Base-by-base conservation (phyloP, 1,140 invertebrate genomes). In the Scylla paramamosain region DNA sequence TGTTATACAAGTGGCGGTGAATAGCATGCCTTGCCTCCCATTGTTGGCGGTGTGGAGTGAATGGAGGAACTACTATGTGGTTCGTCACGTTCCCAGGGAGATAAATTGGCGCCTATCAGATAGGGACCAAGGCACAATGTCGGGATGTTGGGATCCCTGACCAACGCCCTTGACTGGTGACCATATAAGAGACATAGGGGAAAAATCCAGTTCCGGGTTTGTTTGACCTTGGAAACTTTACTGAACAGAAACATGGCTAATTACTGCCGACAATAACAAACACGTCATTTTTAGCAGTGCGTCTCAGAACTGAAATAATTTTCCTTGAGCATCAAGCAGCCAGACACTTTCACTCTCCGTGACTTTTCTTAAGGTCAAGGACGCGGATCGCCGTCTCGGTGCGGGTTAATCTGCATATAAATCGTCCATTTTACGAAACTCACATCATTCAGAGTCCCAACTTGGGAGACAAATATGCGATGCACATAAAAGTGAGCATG, bases 141-240 rank as follows among this genome's bases (percentile, higher is more conserved):
- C 67, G 67, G 67, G 67, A 77, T 77, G 67, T 77, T 77, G 67
- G 67, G 67, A n/a, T 77, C 67, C n/a, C n/a, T 77, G 25, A 77
- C 67, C n/a, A n/a, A n/a, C n/a, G 67, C n/a, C n/a, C 67, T 6
- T 25, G 67, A 77, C 4, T n/a, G n/a, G n/a, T 77, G 16, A 77
- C 16, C 52, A 59, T 59, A 59, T 0, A 59, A 59, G 52, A 59
- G 52, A 59, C 0, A 59, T 12, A 59, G 52, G 52, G 16, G 52
- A 20, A 59, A 20, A 59, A 20, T 14, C 2, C 12, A 59, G 10
- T n/a, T 77, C 25, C 20, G 25, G 25, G 25, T 20, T 59, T n/a
- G 67, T 77, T 3, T n/a, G 67, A 20, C 67, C 20, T 77, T 77
- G 67, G 16, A 77, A 59, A 59, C 25, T 59, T 59, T 14, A 12